These are phyloP conservation scores for Dasyprocta punctata DNA, from an alignment of 2,113 vertebrate species.

Conservation along the genomic window DNA sequence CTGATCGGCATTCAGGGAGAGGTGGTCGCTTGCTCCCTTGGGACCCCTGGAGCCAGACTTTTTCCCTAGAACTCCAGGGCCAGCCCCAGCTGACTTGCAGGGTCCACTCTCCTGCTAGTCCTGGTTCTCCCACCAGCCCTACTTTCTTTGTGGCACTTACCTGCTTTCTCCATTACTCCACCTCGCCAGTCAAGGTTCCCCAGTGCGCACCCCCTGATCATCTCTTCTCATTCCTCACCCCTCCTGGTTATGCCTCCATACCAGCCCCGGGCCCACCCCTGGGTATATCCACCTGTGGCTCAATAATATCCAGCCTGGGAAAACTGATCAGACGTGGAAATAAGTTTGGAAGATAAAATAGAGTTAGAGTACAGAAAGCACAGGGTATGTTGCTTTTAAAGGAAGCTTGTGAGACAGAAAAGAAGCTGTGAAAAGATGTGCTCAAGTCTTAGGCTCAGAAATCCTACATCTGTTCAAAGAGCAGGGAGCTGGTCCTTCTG, in stretches of 20 bases:
- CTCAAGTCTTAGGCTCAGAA: neutral
- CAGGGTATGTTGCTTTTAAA: neutral
- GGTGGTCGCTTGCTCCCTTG: neutral
- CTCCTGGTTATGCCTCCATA: neutral
- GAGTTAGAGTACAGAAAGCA: neutral
- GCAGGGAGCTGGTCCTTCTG: neutral
- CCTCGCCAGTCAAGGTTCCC: neutral
- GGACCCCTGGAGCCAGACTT: neutral
- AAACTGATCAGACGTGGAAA: neutral
- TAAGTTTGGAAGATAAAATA: neutral
- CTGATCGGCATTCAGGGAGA: neutral
- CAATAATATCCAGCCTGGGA: neutral
- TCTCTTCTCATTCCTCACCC: neutral
- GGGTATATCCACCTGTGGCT: neutral
- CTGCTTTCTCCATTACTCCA: neutral
- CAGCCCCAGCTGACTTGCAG: neutral
- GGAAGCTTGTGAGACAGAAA: neutral
- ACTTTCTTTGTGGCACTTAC: neutral
- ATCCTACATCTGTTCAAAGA: neutral
- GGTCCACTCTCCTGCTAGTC: neutral
- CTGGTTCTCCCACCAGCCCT: neutral
- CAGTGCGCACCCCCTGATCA: too few species aligned
- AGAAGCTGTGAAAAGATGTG: neutral
- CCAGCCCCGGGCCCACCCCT: rapidly evolving
- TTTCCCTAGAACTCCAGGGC: neutral